These are phyloP conservation scores for Takifugu ocellatus DNA, from an alignment of 2,797 vertebrate species.

Conservation along the genomic window DNA sequence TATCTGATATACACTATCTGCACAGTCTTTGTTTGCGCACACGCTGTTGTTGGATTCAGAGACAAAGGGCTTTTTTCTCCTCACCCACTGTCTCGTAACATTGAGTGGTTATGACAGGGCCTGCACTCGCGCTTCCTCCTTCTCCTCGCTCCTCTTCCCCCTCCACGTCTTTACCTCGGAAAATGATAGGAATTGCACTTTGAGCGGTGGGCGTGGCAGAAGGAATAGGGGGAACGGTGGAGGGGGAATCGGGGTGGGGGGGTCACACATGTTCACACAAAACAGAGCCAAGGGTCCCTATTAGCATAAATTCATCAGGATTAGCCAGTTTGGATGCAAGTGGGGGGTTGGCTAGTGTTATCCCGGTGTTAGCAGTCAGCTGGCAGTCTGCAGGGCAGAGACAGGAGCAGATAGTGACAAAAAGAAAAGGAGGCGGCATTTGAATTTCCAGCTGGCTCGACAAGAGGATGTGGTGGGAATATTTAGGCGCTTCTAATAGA, in stretches of 20 bases:
- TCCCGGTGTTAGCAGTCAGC: slow-evolving; percentile 78
- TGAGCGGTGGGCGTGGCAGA: slow-evolving; percentile 33
- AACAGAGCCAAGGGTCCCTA: slow-evolving; percentile 35
- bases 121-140: slow-evolving; percentile 45
- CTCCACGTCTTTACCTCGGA: slow-evolving; percentile 21
- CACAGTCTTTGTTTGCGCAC: slow-evolving; percentile 51
- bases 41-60: slow-evolving; percentile 48
- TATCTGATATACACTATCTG: slow-evolving; percentile 47
- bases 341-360: slow-evolving; percentile 55
- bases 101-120: slow-evolving; percentile 61
- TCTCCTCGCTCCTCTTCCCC: slow-evolving; percentile 22
- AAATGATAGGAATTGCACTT: slow-evolving; percentile 30
- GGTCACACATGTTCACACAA: slow-evolving; percentile 46
- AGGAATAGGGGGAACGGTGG: background rate
- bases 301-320: slow-evolving; percentile 73
- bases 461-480: slow-evolving; percentile 55
- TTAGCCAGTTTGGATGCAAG: slow-evolving; percentile 48
- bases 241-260: background rate
- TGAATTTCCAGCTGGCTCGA: slow-evolving; percentile 67
- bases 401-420: slow-evolving; percentile 27
- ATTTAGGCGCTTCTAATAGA: slow-evolving; percentile 39
- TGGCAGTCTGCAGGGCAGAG: slow-evolving; percentile 56
- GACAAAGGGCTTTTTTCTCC: slow-evolving; percentile 67
- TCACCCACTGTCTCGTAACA: slow-evolving; percentile 54
- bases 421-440: slow-evolving; percentile 44